A percentile compares a stretch with the other conserved stretches of the same genome.
Evolutionary conservation across 2,797 vertebrate genomes (phyloP).

Genomic region (Scarus forsteni): DNA sequence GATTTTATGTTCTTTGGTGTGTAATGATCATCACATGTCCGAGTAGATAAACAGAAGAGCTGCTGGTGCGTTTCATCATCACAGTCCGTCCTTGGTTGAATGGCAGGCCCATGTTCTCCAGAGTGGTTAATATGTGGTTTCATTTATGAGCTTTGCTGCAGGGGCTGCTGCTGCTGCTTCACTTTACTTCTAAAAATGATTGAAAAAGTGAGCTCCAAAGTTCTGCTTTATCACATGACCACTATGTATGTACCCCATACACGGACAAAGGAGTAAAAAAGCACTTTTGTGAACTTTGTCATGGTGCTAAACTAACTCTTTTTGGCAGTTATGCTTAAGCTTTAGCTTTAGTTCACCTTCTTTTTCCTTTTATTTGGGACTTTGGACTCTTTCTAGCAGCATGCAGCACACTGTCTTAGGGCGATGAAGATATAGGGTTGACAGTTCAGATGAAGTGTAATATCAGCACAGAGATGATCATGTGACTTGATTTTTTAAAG

Average conservation of each 20-base stretch:
- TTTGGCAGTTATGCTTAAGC: no score
- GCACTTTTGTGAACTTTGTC: background rate
- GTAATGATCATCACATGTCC: constrained; percentile 14
- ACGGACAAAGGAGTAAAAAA: no score
- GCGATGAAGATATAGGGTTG: no score
- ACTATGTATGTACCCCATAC: no score
- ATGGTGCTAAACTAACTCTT: no score
- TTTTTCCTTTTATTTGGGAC: no score
- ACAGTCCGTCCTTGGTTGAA: constrained; percentile 5
- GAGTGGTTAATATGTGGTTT: background rate
- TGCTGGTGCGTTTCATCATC: constrained; percentile 7
- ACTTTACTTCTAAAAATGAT: background rate
- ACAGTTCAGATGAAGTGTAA: no score
- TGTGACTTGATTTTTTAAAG: no score
- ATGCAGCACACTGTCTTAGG: no score
- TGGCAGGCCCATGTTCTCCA: constrained; percentile 9
- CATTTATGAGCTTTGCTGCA: constrained; percentile 4
- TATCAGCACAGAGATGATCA: no score
- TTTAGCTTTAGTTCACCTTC: no score
- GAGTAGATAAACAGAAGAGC: constrained; percentile 12
- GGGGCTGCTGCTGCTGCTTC: constrained; percentile 2
- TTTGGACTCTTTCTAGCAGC: no score
- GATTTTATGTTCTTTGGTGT: constrained; percentile 1
- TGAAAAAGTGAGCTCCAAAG: background rate
- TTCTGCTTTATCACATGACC: background rate